Conservation (phyloP, 1,140 invertebrate species). For the Oncopeltus fasciatus region DNA sequence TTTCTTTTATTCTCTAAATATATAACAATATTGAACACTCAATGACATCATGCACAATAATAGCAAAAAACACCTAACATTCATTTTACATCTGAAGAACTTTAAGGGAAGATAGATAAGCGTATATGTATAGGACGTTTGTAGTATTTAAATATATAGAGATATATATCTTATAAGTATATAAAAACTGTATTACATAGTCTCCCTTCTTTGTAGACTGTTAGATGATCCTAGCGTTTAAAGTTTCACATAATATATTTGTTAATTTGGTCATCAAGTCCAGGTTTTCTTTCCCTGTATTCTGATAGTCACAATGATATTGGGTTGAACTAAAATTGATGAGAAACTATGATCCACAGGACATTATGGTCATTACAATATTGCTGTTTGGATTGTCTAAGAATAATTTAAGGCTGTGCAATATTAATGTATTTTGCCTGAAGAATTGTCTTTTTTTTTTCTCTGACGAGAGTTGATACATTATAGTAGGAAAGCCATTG, state of each 20-base stretch:
- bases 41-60: slow-evolving; percentile 5
- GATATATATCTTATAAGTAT: not conserved
- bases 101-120: slow-evolving; percentile 18
- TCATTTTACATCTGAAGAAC: not conserved
- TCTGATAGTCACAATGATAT: slow-evolving; percentile 2
- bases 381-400: not conserved
- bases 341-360: not conserved
- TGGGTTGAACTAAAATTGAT: not conserved
- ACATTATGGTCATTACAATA: too few species aligned
- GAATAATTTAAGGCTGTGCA: too few species aligned
- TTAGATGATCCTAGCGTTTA: too few species aligned
- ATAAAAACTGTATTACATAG: not conserved
- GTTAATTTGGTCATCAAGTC: slow-evolving; percentile 4
- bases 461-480: too few species aligned
- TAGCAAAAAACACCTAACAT: slow-evolving; percentile 8
- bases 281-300: slow-evolving; percentile 1
- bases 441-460: too few species aligned
- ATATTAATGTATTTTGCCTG: too few species aligned
- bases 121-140: slow-evolving; percentile 14
- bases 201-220: not conserved
- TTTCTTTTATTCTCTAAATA: too few species aligned
- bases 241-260: not conserved
- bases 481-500: too few species aligned
- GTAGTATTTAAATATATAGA: not conserved
- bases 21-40: not conserved